These are phyloP conservation scores for Chelonoidis abingdonii DNA, from an alignment of 2,113 vertebrate genomes.

Conservation along the genomic window DNA sequence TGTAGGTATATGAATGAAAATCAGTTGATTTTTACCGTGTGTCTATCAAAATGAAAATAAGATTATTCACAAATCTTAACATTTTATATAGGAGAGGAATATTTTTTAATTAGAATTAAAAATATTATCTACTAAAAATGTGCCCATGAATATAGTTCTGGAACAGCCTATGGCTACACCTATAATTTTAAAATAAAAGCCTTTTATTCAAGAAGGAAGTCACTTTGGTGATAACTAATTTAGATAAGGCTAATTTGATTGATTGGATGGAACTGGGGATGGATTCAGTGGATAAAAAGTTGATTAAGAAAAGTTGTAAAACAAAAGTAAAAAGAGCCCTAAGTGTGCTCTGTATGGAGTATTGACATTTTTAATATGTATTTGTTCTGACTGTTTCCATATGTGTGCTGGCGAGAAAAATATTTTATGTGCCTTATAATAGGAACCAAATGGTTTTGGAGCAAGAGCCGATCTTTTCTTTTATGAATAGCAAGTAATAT, in stretches of 20 bases:
- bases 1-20: slow-evolving; percentile 67
- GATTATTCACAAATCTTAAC: slow-evolving; percentile 78
- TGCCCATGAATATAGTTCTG: slow-evolving; percentile 79
- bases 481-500: neutral
- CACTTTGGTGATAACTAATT: slow-evolving; percentile 86
- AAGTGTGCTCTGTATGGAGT: slow-evolving; percentile 56
- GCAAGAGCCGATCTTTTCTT: neutral
- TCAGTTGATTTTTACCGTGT: slow-evolving; percentile 61
- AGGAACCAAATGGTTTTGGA: neutral
- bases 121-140: slow-evolving; percentile 83
- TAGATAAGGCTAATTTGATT: slow-evolving; percentile 86
- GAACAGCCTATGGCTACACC: slow-evolving; percentile 81
- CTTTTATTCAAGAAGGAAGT: slow-evolving; percentile 73
- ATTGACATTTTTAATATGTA: slow-evolving; percentile 55
- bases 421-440: neutral
- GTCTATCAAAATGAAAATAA: slow-evolving; percentile 80
- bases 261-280: slow-evolving; percentile 76
- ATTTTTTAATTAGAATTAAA: slow-evolving; percentile 85
- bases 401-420: slow-evolving; percentile 27
- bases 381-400: slow-evolving; percentile 44
- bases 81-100: slow-evolving; percentile 69
- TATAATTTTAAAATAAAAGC: slow-evolving; percentile 81
- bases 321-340: slow-evolving; percentile 67
- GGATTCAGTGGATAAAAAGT: slow-evolving; percentile 69
- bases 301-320: slow-evolving; percentile 81